These are phyloP conservation scores for Globodera rostochiensis DNA, from an alignment of 1,140 invertebrate genomes.

Conservation along the genomic window DNA sequence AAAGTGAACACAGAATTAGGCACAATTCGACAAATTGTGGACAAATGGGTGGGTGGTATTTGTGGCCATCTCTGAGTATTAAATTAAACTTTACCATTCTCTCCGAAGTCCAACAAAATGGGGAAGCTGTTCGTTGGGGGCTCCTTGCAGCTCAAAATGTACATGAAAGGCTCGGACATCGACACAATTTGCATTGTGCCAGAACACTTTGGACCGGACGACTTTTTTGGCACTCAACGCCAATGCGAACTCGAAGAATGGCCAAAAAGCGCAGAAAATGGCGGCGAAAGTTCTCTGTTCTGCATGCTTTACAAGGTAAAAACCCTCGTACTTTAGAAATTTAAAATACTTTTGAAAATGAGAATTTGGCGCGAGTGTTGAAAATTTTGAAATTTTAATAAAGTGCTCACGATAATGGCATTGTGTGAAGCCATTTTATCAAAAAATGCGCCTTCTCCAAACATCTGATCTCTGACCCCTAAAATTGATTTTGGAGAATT, in stretches of 20 bases:
- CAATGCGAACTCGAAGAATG: neutral
- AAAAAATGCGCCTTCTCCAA: too few relatives aligned
- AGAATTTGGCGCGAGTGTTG: too few relatives aligned
- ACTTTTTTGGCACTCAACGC: neutral
- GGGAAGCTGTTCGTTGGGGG: neutral
- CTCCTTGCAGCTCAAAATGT: neutral
- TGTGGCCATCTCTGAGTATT: too few relatives aligned
- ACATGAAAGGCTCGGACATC: neutral
- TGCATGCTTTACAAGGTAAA: neutral
- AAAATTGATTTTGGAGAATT: too few relatives aligned
- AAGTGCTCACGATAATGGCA: too few relatives aligned
- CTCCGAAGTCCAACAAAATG: neutral
- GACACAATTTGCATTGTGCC: neutral
- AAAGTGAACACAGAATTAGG: neutral
- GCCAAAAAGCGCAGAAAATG: neutral
- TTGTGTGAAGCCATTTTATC: too few relatives aligned
- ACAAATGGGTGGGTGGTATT: neutral
- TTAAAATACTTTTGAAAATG: too few relatives aligned
- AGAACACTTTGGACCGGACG: neutral
- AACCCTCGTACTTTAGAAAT: neutral
- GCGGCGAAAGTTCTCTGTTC: neutral
- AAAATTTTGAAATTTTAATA: too few relatives aligned
- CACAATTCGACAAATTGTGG: neutral
- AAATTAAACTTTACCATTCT: too few relatives aligned
- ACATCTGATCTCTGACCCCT: too few relatives aligned